Percentiles rank a stretch among this genome's conserved stretches.
Evolutionary conservation across 2,888 invertebrate genomes (phyloP).

Genomic region (Lepidocyrtoides sp.): DNA sequence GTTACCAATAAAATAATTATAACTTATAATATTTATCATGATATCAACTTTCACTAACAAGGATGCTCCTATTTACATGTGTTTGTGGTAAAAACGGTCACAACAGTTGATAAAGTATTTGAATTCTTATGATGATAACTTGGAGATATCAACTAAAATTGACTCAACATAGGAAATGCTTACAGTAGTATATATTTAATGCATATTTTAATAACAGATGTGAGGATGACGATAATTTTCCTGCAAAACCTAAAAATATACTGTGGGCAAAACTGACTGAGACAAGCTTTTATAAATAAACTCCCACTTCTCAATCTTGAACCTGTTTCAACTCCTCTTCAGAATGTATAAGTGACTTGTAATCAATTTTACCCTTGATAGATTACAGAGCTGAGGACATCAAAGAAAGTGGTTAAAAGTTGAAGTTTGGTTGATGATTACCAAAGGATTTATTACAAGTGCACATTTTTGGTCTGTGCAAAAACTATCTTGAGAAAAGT

Average conservation of each 20-base stretch:
- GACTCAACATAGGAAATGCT: neutral
- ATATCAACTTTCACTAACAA: slow-evolving; percentile 4
- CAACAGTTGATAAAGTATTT: neutral
- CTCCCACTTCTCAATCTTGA: slow-evolving; percentile 32
- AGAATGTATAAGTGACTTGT: neutral
- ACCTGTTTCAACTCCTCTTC: slow-evolving; percentile 38
- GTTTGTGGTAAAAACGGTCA: neutral
- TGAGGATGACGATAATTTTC: neutral
- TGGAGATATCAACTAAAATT: neutral
- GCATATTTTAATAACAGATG: too few species aligned
- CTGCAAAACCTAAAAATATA: too few species aligned
- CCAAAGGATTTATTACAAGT: neutral
- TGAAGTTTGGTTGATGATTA: neutral
- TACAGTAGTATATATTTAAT: neutral
- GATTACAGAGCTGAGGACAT: slow-evolving; percentile 1
- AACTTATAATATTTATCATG: neutral
- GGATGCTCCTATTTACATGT: neutral
- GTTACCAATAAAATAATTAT: slow-evolving; percentile 14
- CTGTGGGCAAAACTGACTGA: neutral
- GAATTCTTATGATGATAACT: neutral
- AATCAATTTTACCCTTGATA: slow-evolving; percentile 56
- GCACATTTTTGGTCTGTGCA: neutral
- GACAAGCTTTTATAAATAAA: neutral
- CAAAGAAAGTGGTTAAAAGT: slow-evolving; percentile 17
- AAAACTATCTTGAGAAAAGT: neutral